These are phyloP conservation scores for Leucopsar rothschildi DNA, from an alignment of 2,113 vertebrate genomes.

Conservation along the genomic window DNA sequence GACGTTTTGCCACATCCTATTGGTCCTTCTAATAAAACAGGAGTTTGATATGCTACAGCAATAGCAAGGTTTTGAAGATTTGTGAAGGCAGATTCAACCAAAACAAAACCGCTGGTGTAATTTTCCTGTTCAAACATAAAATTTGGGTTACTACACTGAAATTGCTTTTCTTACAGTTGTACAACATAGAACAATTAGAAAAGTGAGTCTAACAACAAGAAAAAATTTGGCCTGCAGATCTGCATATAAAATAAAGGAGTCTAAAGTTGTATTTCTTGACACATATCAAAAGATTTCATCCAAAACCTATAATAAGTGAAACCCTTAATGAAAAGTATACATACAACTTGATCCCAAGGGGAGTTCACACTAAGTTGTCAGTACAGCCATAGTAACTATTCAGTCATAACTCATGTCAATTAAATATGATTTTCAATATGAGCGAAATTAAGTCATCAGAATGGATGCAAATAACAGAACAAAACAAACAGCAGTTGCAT, in stretches of 20 bases:
- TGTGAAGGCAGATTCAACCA: slow-evolving; percentile 87
- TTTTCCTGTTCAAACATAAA: slow-evolving; percentile 51
- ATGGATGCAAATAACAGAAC: neutral
- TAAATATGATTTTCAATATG: neutral
- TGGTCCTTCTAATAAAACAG: slow-evolving; percentile 94
- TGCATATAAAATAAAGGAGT: neutral
- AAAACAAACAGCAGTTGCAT: neutral
- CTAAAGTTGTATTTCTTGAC: neutral
- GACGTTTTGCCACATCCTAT: slow-evolving; percentile 95
- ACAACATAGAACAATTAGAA: neutral
- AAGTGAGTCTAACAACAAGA: neutral
- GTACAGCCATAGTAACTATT: neutral
- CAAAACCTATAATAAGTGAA: neutral
- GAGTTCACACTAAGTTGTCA: neutral
- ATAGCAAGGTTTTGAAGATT: slow-evolving; percentile 89
- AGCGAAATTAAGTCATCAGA: neutral
- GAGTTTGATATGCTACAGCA: slow-evolving; percentile 86
- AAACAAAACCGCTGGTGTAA: slow-evolving; percentile 68
- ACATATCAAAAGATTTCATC: neutral
- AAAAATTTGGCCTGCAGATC: neutral
- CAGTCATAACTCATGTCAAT: neutral
- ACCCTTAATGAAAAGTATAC: neutral
- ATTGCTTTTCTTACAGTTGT: neutral
- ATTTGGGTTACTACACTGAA: neutral
- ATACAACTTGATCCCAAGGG: neutral